Evolutionary conservation across 1,140 invertebrate genomes (phyloP).

Genomic region (Camponotus pennsylvanicus): DNA sequence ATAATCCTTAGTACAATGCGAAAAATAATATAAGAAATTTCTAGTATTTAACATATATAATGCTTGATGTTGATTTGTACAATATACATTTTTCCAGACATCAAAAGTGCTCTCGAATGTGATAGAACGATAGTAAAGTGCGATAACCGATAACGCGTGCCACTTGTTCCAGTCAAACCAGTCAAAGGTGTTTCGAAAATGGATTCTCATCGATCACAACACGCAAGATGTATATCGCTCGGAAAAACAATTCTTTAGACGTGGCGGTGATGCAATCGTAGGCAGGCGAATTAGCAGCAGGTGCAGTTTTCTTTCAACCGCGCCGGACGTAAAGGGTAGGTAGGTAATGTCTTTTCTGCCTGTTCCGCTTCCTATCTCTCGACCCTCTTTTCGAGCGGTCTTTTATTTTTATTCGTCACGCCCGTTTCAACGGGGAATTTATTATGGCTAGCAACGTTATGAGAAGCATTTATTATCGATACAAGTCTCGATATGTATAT

Average conservation of each 20-base stretch:
- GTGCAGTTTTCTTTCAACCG: conserved; percentile 62
- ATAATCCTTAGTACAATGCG: too few relatives aligned
- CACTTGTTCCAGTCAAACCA: not conserved
- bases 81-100: conserved; percentile 9
- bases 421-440: conserved; percentile 56
- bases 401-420: conserved; percentile 65
- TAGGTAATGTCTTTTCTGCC: conserved; percentile 72
- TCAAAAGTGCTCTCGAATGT: conserved; percentile 21
- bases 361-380: conserved; percentile 40
- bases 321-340: conserved; percentile 73
- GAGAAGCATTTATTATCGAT: conserved; percentile 42
- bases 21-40: too few relatives aligned
- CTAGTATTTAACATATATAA: not conserved
- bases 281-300: conserved; percentile 71
- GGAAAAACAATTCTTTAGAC: conserved; percentile 64
- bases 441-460: conserved; percentile 10
- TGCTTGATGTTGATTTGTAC: too few relatives aligned
- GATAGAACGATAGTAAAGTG: conserved; percentile 1
- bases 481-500: not conserved
- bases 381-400: conserved; percentile 5
- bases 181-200: conserved; percentile 54
- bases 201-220: conserved; percentile 28
- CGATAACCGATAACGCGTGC: conserved; percentile 48
- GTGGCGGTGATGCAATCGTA: conserved; percentile 71
- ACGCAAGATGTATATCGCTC: conserved; percentile 63